Base-by-base conservation (phyloP, 1,140 invertebrate species). In the Bombus waltoni region DNA sequence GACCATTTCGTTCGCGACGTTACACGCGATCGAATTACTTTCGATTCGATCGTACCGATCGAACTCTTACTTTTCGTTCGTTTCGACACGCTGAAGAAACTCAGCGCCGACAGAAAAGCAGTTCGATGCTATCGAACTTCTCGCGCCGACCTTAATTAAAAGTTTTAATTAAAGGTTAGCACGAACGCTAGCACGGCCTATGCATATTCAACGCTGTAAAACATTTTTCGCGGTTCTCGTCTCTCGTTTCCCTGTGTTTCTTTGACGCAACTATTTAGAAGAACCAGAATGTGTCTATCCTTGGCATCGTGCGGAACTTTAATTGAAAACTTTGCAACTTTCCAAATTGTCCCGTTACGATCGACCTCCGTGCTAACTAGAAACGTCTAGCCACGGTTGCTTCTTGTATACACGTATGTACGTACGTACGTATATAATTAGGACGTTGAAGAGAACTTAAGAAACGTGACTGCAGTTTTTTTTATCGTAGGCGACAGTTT, bases 81-180 rank as follows among this genome's bases (percentile, higher is more conserved):
- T 65, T 40, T 59, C 75, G 9, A 22, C 40, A n/a, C 59, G 9
- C 38, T 42, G 13, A 28, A 35, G 32, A 66, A 66, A 40, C 53
- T 22, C 32, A 75, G 11, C 5, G 25, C 3, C 15, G 42, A 13
- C 70, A 62, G n/a, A 40, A 44, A 62, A 73, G 44, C n/a, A 25
- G 73, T 42, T 47, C 74, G 74, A 77, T 83, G 22, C 9, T 35
- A 83, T 83, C 74, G 47, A 28, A 44, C 28, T 76, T 28, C 40
- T 68, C 65, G 47, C 38, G 25, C 22, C 75, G 38, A 68, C 47
- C 38, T 83, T 83, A 83, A 83, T 83, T 83, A 78, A 77, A 83
- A 83, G 47, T 83, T 78, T 83, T 78, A 77, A 83, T 83, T 83
- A 83, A 83, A 65, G 42, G 75, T 77, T 68, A 47, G 65, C 77